A percentile compares a stretch with the other conserved stretches of the same genome.
phyloP scores from a whole-genome alignment of 2,888 invertebrate genomes.

The Rhopalosiphum nymphaeae region DNA sequence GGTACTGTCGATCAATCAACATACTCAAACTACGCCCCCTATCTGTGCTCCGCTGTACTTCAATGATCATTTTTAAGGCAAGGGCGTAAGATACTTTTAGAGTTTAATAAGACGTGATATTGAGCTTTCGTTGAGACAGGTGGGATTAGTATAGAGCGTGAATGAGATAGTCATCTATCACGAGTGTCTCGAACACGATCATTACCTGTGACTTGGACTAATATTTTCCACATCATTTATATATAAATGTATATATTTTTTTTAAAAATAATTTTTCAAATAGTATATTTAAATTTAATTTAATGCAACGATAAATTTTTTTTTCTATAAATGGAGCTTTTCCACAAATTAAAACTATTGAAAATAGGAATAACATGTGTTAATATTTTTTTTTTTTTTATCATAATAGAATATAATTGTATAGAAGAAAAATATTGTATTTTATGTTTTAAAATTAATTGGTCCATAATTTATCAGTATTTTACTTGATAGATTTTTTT shows the following conservation, averaged over 20 bases:
- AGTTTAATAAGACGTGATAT: constrained; percentile 61
- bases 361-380: neutral
- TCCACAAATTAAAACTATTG: neutral
- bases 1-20: constrained; percentile 63
- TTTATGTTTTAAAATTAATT: neutral
- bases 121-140: constrained; percentile 41
- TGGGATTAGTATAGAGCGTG: constrained; percentile 48
- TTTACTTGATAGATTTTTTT: neutral
- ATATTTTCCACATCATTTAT: constrained; percentile 2
- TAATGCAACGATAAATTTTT: neutral
- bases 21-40: constrained; percentile 39
- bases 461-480: neutral
- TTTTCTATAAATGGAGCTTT: neutral
- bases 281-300: neutral
- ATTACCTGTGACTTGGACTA: constrained; percentile 47
- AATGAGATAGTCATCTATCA: constrained; percentile 56
- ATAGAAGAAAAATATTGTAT: neutral
- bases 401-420: neutral
- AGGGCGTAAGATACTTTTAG: constrained; percentile 40
- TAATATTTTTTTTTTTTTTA: neutral
- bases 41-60: neutral
- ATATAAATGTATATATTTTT: neutral
- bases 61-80: constrained; percentile 13
- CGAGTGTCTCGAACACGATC: constrained; percentile 52
- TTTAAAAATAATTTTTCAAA: neutral